A percentile compares a stretch with the other conserved stretches of the same genome.
phyloP scores from a whole-genome alignment of 2,113 vertebrate species.

The Uria aalge region DNA sequence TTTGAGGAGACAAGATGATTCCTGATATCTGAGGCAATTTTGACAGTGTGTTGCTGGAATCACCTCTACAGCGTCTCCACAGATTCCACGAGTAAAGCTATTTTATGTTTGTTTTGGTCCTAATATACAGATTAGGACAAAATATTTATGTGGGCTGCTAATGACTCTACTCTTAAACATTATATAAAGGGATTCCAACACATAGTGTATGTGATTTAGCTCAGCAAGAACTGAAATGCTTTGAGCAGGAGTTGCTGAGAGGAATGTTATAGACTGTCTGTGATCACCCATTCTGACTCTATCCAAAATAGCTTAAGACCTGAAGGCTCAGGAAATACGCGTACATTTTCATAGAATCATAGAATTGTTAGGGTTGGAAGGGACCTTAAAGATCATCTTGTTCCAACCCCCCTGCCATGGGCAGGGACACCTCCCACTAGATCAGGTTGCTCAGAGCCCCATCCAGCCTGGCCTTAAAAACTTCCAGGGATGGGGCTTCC shows the following conservation, averaged over 20 bases:
- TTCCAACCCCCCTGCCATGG: no score
- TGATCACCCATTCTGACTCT: background rate
- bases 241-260: background rate
- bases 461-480: no score
- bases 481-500: no score
- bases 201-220: background rate
- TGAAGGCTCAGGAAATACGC: background rate
- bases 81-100: background rate
- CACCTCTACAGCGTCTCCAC: background rate
- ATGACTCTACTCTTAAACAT: background rate
- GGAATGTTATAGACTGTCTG: background rate
- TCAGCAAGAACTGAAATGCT: background rate
- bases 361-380: no score
- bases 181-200: background rate
- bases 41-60: background rate
- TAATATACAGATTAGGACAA: background rate
- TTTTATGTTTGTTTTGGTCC: background rate
- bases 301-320: background rate
- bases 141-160: background rate
- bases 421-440: no score
- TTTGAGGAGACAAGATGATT: background rate
- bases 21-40: background rate
- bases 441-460: no score
- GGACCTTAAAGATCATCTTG: no score
- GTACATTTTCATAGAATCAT: background rate